A percentile compares a stretch with the other conserved stretches of the same genome.
phyloP scores from a whole-genome alignment of 2,113 vertebrate species.

The Oostethus manadensis region DNA sequence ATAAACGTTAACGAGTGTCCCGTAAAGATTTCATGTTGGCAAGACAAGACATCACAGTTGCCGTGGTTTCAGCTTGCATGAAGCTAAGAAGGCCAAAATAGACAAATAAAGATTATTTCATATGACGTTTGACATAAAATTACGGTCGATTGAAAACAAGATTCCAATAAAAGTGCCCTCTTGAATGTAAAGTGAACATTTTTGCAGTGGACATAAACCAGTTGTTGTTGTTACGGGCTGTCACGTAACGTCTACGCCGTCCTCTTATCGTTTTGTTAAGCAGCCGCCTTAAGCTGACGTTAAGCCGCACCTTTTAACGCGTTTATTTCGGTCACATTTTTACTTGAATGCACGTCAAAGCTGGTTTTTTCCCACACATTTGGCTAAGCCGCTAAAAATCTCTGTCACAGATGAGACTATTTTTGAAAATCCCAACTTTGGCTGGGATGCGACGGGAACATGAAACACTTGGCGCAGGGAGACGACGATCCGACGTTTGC shows the following conservation, averaged over 20 bases:
- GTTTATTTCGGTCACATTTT: constrained; percentile 6
- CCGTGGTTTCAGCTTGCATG: too few species aligned
- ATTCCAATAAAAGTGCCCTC: background rate
- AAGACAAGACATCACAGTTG: too few species aligned
- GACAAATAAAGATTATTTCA: too few species aligned
- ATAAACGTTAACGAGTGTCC: too few species aligned
- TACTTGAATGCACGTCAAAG: background rate
- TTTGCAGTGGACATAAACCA: background rate
- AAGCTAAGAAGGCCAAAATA: too few species aligned
- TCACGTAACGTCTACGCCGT: background rate
- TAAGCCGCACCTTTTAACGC: constrained; percentile 13
- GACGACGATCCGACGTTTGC: background rate
- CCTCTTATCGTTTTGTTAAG: constrained; percentile 12
- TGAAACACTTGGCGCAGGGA: constrained; percentile 5
- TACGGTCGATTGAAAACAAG: background rate
- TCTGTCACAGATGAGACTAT: constrained; percentile 9
- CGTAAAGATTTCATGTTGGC: too few species aligned
- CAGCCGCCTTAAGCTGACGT: constrained; percentile 8
- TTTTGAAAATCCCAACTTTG: background rate
- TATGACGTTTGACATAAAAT: too few species aligned
- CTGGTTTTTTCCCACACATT: constrained; percentile 10
- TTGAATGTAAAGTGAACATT: background rate
- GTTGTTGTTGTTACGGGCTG: background rate
- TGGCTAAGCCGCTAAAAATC: constrained; percentile 5
- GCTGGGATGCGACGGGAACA: background rate